Evolutionary conservation across 2,797 vertebrate genomes (phyloP).

Genomic region (Enteromius treurensis): DNA sequence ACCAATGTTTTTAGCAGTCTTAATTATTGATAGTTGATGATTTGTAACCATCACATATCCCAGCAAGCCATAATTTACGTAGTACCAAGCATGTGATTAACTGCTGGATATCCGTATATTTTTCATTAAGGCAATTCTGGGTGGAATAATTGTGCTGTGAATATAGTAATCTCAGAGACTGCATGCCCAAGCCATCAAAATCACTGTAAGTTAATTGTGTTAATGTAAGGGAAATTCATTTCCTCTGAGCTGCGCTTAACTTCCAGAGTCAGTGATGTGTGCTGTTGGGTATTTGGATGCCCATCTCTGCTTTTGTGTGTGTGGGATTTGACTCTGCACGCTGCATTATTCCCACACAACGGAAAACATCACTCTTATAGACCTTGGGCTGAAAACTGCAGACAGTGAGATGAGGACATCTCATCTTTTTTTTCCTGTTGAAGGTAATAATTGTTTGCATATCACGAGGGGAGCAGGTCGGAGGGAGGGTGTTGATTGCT

Average conservation of each 20-base stretch:
- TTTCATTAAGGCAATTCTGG: conserved; percentile 58
- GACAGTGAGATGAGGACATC: conserved; percentile 68
- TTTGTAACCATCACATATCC: conserved; percentile 64
- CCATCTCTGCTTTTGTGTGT: conserved; percentile 51
- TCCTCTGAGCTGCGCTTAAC: conserved; percentile 30
- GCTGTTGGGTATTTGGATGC: conserved; percentile 59
- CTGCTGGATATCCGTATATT: conserved; percentile 21
- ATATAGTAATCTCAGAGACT: conserved; percentile 43
- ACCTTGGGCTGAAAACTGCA: conserved; percentile 51
- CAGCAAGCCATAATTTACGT: conserved; percentile 62
- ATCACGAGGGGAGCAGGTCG: conserved; percentile 59
- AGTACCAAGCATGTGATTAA: conserved; percentile 47
- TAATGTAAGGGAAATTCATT: conserved; percentile 66
- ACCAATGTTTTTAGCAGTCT: conserved; percentile 67
- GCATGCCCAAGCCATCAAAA: conserved; percentile 68
- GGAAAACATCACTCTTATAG: conserved; percentile 56
- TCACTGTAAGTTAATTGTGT: conserved; percentile 56
- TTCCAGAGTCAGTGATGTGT: conserved; percentile 66
- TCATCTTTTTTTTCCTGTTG: conserved; percentile 62
- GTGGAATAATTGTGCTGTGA: conserved; percentile 65
- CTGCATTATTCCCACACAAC: conserved; percentile 16
- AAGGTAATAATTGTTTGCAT: conserved; percentile 80
- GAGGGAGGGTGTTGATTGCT: conserved; percentile 53
- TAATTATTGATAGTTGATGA: conserved; percentile 68
- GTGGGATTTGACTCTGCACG: conserved; percentile 17